Base-by-base conservation (phyloP, 2,888 invertebrate genomes). In the Caenorhabditis wallacei region DNA sequence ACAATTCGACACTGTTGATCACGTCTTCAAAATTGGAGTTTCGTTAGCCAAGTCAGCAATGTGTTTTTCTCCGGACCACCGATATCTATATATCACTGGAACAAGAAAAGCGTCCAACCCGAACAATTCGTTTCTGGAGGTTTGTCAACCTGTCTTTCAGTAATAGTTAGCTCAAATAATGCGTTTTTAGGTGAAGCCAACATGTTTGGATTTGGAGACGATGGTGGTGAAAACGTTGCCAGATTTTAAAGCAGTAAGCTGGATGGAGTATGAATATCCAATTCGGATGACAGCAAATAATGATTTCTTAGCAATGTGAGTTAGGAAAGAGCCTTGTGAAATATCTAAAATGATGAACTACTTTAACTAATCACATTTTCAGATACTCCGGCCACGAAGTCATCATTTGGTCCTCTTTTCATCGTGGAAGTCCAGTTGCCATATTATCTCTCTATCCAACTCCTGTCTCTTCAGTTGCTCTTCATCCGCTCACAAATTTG, bases 71-170 rank as follows among this genome's bases (percentile, higher is more conserved):
- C 59, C 61, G 2, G 61, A 76, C 37, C 48, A 76, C 35, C 35
- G 63, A 22, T 75, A 75, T 16, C 22, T 75, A 0, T 75, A 75
- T n/a, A 35, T 75, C 8, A 75, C 75, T 18, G 75, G 66, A 2
- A 66, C 57, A 16, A 11, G 18, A 8, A 8, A 24, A 22, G 26
- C n/a, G 0, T 4, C 20, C 0, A 37, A 51, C 1, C n/a, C 37
- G 5, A 16, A 20, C 16, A 35, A 37, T 18, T 30, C 30, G 37
- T 51, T 66, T 1, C 13, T 35, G 1, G 56, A 30, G 11, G 7
- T 26, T 56, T 18, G 40, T 26, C 4, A 24, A 22, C 5, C 30
- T 40, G 2, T 40, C 16, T 10, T 40, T 40, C 13, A 40, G 16
- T 18, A 22, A 11, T 35, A 0, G 3, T 37, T 11, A 13, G 2